Evolutionary conservation across 2,797 vertebrate species (phyloP), one percentile per base, ranked within the genome.

Genomic region (Trachurus trachurus): DNA sequence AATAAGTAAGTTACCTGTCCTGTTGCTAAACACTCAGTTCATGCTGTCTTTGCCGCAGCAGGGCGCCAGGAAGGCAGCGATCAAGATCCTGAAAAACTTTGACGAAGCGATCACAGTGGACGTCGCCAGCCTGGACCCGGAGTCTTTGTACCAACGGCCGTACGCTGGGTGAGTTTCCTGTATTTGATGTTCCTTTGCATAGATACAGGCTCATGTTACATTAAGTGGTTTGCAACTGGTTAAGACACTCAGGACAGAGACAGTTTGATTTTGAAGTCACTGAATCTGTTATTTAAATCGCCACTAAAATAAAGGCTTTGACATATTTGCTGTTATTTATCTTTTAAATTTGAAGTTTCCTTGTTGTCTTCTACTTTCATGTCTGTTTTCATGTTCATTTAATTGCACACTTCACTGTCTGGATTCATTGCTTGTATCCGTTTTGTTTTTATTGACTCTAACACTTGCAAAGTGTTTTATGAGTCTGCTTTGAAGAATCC

Each of bases 31-130:
- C 50, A 53, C 78, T 74, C 10, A 22, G 3, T 57, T 52, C 9
- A 22, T 79, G 37, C 9, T 84, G 0, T 88, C 34, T 58, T 34
- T 53, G 0, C 74, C 66, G 11, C 88, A 93, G 88, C 95, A 94
- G 37, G 92, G 81, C 78, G 79, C 96, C 92, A 98, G 96, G 96
- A 99, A 97, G 93, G 95, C 96, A 71, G 97, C 93, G 56, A 94
- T 99, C 92, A 99, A 98, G 96, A 99, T 99, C 94, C 93, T 99
- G 93, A 99, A 99, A 91, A 99, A 99, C 93, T 99, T 99, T 87
- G 98, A 99, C 66, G 98, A 99, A 96, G 98, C 97, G 60, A 99
- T 99, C 95, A 98, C 97, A 19, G 98, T 99, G 71, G 98, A 99
- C 84, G 96, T 96, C 49, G 96, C 98, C 89, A 99, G 97, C 81